Percentiles rank a stretch among this genome's conserved stretches.
Conservation (phyloP, 2,888 invertebrate genomes). For the Eupithecia subumbrata region DNA sequence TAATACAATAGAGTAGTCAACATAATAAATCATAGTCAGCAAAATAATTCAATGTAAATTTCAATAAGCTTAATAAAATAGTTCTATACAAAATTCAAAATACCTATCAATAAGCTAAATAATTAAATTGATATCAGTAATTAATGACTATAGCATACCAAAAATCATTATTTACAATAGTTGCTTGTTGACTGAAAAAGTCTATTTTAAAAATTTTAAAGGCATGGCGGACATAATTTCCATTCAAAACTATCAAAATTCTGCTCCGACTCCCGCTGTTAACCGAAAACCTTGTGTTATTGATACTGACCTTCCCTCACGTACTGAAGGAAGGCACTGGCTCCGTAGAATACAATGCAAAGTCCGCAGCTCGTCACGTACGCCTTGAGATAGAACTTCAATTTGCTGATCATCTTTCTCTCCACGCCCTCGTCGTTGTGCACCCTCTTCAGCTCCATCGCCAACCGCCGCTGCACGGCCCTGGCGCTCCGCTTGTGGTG, state of each 20-base stretch:
- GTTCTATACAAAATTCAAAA: no score
- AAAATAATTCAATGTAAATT: no score
- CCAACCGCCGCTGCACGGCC: constrained; percentile 39
- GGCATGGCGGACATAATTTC: no score
- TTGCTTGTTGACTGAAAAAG: no score
- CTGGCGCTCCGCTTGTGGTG: constrained; percentile 36
- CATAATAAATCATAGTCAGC: no score
- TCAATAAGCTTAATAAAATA: no score
- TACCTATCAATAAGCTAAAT: no score
- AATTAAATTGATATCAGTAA: no score
- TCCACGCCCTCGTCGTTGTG: constrained; percentile 41
- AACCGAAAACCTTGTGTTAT: neutral
- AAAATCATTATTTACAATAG: no score
- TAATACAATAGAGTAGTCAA: no score
- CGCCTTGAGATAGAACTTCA: constrained; percentile 37
- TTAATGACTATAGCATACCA: no score
- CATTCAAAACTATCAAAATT: neutral
- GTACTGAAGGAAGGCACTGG: constrained; percentile 31
- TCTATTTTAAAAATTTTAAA: no score
- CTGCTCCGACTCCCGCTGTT: neutral
- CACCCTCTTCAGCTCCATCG: constrained; percentile 36
- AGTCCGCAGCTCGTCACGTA: constrained; percentile 31
- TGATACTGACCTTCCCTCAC: constrained; percentile 26
- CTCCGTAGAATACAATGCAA: constrained; percentile 36
- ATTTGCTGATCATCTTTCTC: constrained; percentile 40